These are phyloP conservation scores for Parazoanthus atlanticus DNA, from an alignment of 92 coral and sea anemone genomes.

Conservation along the genomic window DNA sequence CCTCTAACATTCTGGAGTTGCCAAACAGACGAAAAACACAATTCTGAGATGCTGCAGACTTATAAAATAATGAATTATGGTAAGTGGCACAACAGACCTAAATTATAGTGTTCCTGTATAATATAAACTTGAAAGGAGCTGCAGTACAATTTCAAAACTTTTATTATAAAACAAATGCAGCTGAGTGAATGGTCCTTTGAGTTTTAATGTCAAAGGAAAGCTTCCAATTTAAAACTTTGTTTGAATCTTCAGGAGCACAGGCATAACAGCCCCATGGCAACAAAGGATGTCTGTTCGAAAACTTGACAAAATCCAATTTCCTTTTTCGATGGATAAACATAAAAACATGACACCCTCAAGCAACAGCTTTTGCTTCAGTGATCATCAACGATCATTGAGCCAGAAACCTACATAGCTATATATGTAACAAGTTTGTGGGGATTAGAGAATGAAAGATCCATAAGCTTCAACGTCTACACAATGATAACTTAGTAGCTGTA, in stretches of 20 bases:
- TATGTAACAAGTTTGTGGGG: too few species aligned
- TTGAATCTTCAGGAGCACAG: background rate
- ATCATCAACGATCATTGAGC: background rate
- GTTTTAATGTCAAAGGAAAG: conserved; percentile 3
- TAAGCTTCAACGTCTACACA: too few species aligned
- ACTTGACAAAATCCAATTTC: background rate
- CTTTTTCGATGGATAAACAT: background rate
- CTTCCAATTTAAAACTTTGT: background rate
- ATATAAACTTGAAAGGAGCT: background rate
- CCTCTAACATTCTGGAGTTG: conserved; percentile 34
- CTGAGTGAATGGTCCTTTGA: background rate
- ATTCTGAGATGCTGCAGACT: background rate
- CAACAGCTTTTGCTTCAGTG: background rate
- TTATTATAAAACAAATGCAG: background rate
- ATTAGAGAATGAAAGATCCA: too few species aligned
- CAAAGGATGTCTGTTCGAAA: background rate
- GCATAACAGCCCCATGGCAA: conserved; percentile 23
- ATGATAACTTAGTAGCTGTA: too few species aligned
- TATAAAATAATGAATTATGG: background rate
- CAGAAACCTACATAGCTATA: too few species aligned
- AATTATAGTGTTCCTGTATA: background rate
- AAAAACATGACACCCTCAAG: background rate
- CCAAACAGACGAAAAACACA: background rate
- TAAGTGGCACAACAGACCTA: background rate
- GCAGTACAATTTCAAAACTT: background rate